phyloP scores from a whole-genome alignment of 2,113 vertebrate genomes.

The Solea solea region DNA sequence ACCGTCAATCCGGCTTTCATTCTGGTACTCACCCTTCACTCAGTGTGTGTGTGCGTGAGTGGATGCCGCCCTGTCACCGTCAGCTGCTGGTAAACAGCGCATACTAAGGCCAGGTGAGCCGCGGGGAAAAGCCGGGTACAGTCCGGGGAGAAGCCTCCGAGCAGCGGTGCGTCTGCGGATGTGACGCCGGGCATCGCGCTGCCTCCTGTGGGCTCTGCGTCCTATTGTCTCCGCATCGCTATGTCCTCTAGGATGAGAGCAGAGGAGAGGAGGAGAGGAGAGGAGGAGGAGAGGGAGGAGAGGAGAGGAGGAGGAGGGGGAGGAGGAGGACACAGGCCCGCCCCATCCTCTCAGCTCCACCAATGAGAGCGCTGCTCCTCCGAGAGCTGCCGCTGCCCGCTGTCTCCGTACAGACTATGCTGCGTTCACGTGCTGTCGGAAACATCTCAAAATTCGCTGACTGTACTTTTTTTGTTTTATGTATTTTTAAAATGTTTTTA shows the following conservation, averaged over 20 bases:
- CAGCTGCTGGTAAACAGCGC: conserved; percentile 37
- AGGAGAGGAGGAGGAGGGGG: not conserved
- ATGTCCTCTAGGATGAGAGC: conserved; percentile 63
- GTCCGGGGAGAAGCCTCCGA: conserved; percentile 30
- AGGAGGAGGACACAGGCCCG: conserved; percentile 1
- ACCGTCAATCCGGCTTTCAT: not conserved
- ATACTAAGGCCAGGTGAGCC: conserved; percentile 46
- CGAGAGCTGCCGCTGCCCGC: conserved; percentile 54
- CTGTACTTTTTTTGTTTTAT: not conserved
- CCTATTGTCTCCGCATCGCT: conserved; percentile 80
- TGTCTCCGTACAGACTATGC: conserved; percentile 81
- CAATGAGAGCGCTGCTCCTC: conserved; percentile 69
- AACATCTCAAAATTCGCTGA: not conserved
- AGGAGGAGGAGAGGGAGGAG: not conserved
- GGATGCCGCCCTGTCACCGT: conserved; percentile 49
- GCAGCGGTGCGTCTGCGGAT: conserved; percentile 37
- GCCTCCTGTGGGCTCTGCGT: conserved; percentile 58
- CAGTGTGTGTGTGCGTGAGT: conserved; percentile 36
- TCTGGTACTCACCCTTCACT: conserved; percentile 75
- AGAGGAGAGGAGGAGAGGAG: conserved; percentile 38
- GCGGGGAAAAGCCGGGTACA: conserved; percentile 9
- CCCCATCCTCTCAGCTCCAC: conserved; percentile 33
- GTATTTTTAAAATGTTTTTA: no score
- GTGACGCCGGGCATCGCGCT: conserved; percentile 59
- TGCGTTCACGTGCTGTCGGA: conserved; percentile 42